Evolutionary conservation across 1,140 invertebrate species (phyloP).

Genomic region (Geopemphigus sp.): DNA sequence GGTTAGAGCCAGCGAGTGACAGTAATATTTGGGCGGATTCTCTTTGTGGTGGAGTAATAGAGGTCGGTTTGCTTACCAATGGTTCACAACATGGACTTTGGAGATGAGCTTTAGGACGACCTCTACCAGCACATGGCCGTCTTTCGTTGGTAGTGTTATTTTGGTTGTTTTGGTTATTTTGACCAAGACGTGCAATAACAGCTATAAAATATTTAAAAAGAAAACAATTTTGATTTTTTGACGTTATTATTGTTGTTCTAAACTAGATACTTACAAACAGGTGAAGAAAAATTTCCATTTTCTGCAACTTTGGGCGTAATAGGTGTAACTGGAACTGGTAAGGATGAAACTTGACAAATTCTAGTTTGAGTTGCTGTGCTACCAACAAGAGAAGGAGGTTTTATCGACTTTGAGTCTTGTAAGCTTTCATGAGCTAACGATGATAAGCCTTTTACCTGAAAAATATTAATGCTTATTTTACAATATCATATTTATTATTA

Average conservation of each 20-base stretch:
- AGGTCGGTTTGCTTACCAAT: conserved; percentile 34
- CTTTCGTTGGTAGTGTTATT: conserved; percentile 32
- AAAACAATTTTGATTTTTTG: neutral
- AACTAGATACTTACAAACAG: conserved; percentile 33
- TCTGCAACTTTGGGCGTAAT: conserved; percentile 20
- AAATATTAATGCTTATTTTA: too few species aligned
- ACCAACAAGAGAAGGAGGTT: conserved; percentile 38
- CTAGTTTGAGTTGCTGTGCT: conserved; percentile 40
- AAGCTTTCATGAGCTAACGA: conserved; percentile 41
- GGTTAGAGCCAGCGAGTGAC: conserved; percentile 53
- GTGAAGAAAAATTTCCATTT: conserved; percentile 36
- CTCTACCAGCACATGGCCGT: conserved; percentile 38
- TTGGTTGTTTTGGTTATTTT: too few species aligned
- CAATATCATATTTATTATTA: too few species aligned
- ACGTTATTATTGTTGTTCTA: neutral
- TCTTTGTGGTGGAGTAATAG: conserved; percentile 52
- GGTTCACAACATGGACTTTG: conserved; percentile 46
- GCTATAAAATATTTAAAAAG: conserved; percentile 7
- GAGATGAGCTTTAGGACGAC: conserved; percentile 46
- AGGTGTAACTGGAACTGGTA: conserved; percentile 18
- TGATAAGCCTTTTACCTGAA: conserved; percentile 42
- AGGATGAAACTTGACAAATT: conserved; percentile 43
- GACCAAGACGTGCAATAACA: conserved; percentile 44
- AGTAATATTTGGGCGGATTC: conserved; percentile 55
- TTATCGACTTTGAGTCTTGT: conserved; percentile 44